These are phyloP conservation scores for Paradoxurus hermaphroditus DNA, from an alignment of 2,113 vertebrate species.

Conservation along the genomic window DNA sequence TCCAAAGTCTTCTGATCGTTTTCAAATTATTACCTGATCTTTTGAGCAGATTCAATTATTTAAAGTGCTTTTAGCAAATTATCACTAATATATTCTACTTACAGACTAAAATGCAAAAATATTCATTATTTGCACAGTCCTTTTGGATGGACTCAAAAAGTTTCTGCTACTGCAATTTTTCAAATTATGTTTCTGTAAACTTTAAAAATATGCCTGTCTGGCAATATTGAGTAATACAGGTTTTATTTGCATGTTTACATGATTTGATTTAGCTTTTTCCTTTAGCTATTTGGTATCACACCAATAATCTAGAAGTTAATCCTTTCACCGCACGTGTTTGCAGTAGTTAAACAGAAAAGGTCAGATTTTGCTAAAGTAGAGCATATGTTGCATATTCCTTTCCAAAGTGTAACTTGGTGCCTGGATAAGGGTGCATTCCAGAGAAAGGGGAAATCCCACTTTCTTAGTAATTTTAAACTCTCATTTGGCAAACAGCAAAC, in stretches of 20 bases:
- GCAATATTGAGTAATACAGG: not conserved
- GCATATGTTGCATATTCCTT: not conserved
- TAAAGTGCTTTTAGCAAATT: constrained; percentile 40
- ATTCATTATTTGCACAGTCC: not conserved
- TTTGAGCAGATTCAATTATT: constrained; percentile 32
- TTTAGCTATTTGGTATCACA: not conserved
- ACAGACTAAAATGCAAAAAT: not conserved
- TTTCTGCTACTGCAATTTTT: constrained; percentile 24
- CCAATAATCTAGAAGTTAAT: not conserved
- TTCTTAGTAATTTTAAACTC: not conserved
- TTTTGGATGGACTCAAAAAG: constrained; percentile 40
- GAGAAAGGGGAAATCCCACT: not conserved
- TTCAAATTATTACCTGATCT: constrained; percentile 17
- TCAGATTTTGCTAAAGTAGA: not conserved
- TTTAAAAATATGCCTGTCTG: not conserved
- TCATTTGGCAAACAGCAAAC: not conserved
- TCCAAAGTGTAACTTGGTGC: not conserved
- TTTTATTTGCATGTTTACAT: constrained; percentile 19
- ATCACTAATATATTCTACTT: constrained; percentile 18
- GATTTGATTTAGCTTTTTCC: not conserved
- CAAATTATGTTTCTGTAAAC: constrained; percentile 10
- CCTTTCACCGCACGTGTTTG: not conserved
- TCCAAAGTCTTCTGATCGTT: not conserved
- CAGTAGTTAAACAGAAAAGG: not conserved
- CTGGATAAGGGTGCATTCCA: not conserved